Evolutionary conservation across 2,113 vertebrate genomes (phyloP), one percentile per base, ranked within the genome.

Genomic region (Albula goreensis): DNA sequence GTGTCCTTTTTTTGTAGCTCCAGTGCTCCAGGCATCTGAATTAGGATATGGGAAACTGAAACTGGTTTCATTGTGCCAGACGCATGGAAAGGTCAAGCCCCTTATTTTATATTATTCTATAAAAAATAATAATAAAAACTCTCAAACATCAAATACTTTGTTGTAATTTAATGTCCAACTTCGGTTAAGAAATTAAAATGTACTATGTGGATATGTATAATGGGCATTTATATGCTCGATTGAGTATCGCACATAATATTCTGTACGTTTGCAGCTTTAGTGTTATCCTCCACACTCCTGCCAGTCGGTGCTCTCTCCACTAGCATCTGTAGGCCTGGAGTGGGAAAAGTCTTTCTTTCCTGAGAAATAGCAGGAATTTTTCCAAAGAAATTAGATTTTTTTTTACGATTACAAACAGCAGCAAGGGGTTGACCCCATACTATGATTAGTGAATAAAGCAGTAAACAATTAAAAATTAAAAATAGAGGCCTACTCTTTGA

Each of bases 21-120:
- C 91, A 94, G 94, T 95, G 95, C 94, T 96, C 92, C 91, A 94
- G 94, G 95, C 95, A 95, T 96, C 94, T 95, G 95, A 96, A 94
- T 96, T 96, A 96, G 92, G 94, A 96, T 96, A 96, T 95, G 89
- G 90, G 95, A 93, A 95, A 95, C 92, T 91, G 93, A 95, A 94
- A 96, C 96, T 96, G 96, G 95, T 95, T 96, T 94, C 90, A 91
- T 41, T 41, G 31, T 94, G 94, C 94, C 93, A 95, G 95, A 93
- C 95, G 94, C 94, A 93, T 87, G 86, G 88, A 95, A 95, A 96
- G 96, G 95, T 96, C 95, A 96, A 96, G 92, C 94, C 94, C 92
- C 94, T 92, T 92, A 95, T 94, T 93, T 93, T 93, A 92, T 94
- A 93, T 50, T 10, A 74, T 31, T 25, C 9, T 74, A 88, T 53